Evolutionary conservation across 2,888 invertebrate genomes (phyloP).

Genomic region (Xylota sylvarum): DNA sequence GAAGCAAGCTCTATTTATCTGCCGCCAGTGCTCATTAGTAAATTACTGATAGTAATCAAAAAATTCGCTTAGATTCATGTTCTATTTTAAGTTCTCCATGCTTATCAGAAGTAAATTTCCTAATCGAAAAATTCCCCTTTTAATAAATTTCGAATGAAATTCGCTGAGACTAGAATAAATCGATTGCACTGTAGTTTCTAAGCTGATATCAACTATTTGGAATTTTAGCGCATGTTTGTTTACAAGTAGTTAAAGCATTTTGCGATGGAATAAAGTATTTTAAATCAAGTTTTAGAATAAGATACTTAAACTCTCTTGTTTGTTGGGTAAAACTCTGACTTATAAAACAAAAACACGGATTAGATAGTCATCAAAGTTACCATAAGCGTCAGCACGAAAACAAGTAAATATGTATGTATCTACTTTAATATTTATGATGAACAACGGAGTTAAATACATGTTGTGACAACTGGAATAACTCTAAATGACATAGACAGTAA

Average conservation of each 20-base stretch:
- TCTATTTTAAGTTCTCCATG: background rate
- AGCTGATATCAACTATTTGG: background rate
- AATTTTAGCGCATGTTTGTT: background rate
- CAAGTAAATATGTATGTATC: too few species aligned
- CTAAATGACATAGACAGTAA: too few species aligned
- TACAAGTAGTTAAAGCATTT: background rate
- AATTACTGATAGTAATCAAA: background rate
- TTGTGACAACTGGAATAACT: too few species aligned
- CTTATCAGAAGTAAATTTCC: background rate
- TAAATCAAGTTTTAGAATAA: background rate
- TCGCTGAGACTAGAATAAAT: background rate
- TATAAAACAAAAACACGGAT: too few species aligned
- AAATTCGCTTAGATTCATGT: background rate
- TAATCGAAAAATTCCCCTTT: conserved; percentile 6
- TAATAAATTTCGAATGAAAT: background rate
- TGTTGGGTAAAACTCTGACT: too few species aligned
- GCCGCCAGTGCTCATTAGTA: background rate
- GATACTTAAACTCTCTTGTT: too few species aligned
- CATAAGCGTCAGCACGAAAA: too few species aligned
- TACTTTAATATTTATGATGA: too few species aligned
- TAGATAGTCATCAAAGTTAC: too few species aligned
- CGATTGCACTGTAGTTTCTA: conserved; percentile 4
- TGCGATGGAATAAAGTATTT: background rate
- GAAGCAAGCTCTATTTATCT: background rate
- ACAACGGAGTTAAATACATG: too few species aligned